These are phyloP conservation scores for Ptychobarbus kaznakovi DNA, from an alignment of 2,797 vertebrate genomes.

Conservation along the genomic window DNA sequence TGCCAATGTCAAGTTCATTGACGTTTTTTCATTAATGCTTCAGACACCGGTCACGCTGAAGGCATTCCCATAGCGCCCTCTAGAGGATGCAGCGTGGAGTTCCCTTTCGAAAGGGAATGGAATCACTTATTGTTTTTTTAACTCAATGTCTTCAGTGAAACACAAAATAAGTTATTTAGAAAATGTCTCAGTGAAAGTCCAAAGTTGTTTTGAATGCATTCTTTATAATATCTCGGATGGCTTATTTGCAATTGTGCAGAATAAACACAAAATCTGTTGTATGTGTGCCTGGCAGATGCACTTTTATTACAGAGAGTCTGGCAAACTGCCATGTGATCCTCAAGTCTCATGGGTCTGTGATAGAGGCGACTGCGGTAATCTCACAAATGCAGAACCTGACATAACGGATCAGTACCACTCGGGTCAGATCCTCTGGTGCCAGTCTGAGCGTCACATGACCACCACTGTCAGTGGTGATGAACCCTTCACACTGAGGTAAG, in stretches of 20 bases:
- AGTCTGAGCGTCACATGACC: conserved; percentile 29
- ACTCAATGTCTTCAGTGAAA: not conserved
- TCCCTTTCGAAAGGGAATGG: too few relatives aligned
- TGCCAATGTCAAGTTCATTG: too few relatives aligned
- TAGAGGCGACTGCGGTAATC: not conserved
- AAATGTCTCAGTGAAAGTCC: not conserved
- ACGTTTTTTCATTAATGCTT: too few relatives aligned
- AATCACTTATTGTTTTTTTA: too few relatives aligned
- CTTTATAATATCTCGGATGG: not conserved
- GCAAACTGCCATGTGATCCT: conserved; percentile 14
- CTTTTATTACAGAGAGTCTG: conserved; percentile 42
- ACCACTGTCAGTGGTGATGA: conserved; percentile 1
- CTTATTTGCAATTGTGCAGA: not conserved
- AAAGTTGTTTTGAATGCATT: not conserved
- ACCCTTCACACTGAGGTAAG: conserved; percentile 23
- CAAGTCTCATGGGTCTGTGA: conserved; percentile 26
- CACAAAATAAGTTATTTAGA: not conserved
- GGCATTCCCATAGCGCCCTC: too few relatives aligned
- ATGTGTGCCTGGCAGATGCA: conserved; percentile 32
- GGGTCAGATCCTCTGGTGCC: conserved; percentile 21
- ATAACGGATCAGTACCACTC: conserved; percentile 10
- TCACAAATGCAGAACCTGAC: not conserved
- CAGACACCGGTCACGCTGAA: too few relatives aligned
- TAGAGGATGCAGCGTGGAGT: too few relatives aligned
- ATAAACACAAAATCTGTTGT: not conserved